These are phyloP conservation scores for Micrasema longulum DNA, from an alignment of 1,140 invertebrate genomes.

Conservation along the genomic window DNA sequence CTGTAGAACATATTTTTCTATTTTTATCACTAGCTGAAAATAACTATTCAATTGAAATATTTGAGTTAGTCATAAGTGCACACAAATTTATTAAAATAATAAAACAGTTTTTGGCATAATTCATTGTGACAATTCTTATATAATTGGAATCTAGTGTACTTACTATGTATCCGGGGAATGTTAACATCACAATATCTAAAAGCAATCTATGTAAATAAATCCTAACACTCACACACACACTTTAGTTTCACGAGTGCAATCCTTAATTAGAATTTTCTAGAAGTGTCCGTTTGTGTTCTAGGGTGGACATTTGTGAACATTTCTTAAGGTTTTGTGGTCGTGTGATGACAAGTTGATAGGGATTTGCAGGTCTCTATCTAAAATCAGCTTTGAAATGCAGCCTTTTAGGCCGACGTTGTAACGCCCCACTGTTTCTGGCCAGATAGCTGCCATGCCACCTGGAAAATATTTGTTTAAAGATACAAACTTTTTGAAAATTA, in stretches of 20 bases:
- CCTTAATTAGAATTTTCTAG: slow-evolving; percentile 5
- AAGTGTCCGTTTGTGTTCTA: slow-evolving; percentile 20
- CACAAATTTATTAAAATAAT: too few species aligned
- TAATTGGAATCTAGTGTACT: too few species aligned
- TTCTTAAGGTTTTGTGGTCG: slow-evolving; percentile 66
- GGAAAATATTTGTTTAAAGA: too few species aligned
- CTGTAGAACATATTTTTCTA: too few species aligned
- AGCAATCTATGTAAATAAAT: slow-evolving; percentile 22
- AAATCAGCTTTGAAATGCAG: slow-evolving; percentile 65
- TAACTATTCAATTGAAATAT: too few species aligned
- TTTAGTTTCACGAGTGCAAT: slow-evolving; percentile 34
- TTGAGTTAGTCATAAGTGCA: too few species aligned
- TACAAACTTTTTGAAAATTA: too few species aligned
- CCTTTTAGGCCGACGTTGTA: slow-evolving; percentile 64
- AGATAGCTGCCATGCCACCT: slow-evolving; percentile 67
- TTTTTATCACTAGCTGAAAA: too few species aligned
- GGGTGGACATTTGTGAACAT: slow-evolving; percentile 64
- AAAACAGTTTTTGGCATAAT: too few species aligned
- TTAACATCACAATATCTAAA: slow-evolving; percentile 21
- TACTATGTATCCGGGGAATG: neutral
- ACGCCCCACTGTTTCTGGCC: slow-evolving; percentile 63
- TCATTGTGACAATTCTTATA: too few species aligned
- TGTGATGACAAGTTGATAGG: slow-evolving; percentile 63
- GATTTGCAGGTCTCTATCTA: slow-evolving; percentile 66
- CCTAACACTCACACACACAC: slow-evolving; percentile 27